These are phyloP conservation scores for Pristionchus arcanus DNA, from an alignment of 2,888 invertebrate species.

Conservation along the genomic window DNA sequence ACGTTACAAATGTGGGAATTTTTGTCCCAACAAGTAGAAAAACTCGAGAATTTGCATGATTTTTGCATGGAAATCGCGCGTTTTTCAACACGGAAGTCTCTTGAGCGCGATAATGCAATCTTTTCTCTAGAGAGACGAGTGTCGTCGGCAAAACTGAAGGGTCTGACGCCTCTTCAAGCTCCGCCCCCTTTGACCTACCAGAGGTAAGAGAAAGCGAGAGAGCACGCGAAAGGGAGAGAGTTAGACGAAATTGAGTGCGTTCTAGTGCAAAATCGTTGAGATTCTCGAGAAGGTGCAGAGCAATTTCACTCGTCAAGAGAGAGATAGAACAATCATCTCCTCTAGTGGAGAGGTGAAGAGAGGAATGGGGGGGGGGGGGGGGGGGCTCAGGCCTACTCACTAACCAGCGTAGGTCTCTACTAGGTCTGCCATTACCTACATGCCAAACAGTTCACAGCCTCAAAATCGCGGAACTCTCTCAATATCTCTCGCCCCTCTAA, in stretches of 20 bases:
- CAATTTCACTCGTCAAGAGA: background rate
- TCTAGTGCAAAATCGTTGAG: background rate
- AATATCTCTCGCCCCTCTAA: background rate
- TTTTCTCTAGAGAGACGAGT: slow-evolving; percentile 7
- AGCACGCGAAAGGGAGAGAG: background rate
- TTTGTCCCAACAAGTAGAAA: background rate
- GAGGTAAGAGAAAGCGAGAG: background rate
- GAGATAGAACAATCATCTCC: background rate
- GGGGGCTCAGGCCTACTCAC: no score
- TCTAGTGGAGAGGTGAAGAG: background rate
- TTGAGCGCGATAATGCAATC: slow-evolving; percentile 9
- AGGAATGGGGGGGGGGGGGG: no score
- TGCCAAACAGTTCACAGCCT: no score
- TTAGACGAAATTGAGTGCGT: background rate
- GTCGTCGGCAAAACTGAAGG: slow-evolving; percentile 1
- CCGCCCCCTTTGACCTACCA: slow-evolving; percentile 6
- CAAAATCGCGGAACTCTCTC: background rate
- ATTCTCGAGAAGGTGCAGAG: background rate
- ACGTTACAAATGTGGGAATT: background rate
- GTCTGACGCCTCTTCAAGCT: background rate
- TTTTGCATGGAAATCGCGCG: background rate
- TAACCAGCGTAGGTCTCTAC: no score
- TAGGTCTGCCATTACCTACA: no score
- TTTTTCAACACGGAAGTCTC: slow-evolving; percentile 10
- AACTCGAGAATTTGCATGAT: background rate